Conservation (phyloP, 2,797 vertebrate genomes). For the Neopelma chrysocephalum region DNA sequence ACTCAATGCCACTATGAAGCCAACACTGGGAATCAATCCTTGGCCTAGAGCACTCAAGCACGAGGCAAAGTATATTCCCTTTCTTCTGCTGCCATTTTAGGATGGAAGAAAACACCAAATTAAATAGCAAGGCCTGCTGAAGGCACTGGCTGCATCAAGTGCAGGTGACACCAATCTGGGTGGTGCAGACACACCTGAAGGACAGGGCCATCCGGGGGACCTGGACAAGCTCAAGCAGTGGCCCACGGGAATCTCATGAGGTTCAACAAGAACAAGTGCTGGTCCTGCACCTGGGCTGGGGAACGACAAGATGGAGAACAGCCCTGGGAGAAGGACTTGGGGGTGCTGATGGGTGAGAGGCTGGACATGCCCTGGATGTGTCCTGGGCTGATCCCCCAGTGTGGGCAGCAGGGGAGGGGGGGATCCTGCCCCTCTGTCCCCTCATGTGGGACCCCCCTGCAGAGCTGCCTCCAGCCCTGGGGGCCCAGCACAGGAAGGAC, state of each 20-base stretch:
- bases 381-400: not conserved
- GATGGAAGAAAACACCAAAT: not conserved
- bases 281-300: not conserved
- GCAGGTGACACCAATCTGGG: not conserved
- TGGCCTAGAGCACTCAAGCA: not conserved
- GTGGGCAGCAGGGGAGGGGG: not conserved
- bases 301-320: not conserved
- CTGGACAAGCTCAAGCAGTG: not conserved
- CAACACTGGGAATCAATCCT: not conserved
- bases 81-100: not conserved
- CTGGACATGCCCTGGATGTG: not conserved
- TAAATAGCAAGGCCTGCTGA: fast-evolving
- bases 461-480: not conserved
- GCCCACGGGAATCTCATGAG: not conserved
- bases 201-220: not conserved
- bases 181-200: not conserved
- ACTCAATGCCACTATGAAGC: fast-evolving
- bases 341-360: not conserved
- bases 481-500: not conserved
- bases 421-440: not conserved
- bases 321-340: not conserved
- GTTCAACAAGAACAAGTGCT: not conserved
- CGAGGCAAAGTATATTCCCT: not conserved
- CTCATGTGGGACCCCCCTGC: not conserved
- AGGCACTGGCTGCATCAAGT: fast-evolving